Conservation (phyloP, 2,888 invertebrate genomes). For the Tribolium freemani region DNA sequence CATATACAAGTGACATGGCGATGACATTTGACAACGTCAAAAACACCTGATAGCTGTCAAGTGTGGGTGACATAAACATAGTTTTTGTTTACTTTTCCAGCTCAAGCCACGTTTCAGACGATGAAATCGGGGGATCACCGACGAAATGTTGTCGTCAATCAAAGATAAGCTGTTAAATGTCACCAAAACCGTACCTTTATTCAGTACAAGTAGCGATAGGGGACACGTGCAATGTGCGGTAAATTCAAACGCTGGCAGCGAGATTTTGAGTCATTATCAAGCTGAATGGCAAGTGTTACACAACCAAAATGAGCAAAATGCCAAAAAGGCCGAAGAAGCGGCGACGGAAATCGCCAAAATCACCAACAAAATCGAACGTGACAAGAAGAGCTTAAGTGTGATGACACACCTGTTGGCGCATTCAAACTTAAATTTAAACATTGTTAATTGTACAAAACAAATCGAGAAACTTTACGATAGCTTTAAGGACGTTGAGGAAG, state of each 20-base stretch:
- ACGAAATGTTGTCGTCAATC: slow-evolving; percentile 56
- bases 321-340: slow-evolving; percentile 72
- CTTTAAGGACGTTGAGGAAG: slow-evolving; percentile 76
- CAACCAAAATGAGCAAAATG: slow-evolving; percentile 78
- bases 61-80: slow-evolving; percentile 27
- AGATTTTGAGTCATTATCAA: slow-evolving; percentile 79
- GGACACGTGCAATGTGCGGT: slow-evolving; percentile 50
- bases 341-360: slow-evolving; percentile 69
- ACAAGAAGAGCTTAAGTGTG: slow-evolving; percentile 59
- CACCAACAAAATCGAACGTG: slow-evolving; percentile 52
- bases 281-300: slow-evolving; percentile 81
- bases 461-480: slow-evolving; percentile 71
- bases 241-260: slow-evolving; percentile 77
- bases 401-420: slow-evolving; percentile 60
- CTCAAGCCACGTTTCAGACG: slow-evolving; percentile 1
- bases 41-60: slow-evolving; percentile 31
- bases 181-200: slow-evolving; percentile 56
- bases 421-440: slow-evolving; percentile 62
- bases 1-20: neutral
- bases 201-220: slow-evolving; percentile 49
- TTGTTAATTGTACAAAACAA: slow-evolving; percentile 71
- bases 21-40: slow-evolving; percentile 11
- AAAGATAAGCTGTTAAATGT: slow-evolving; percentile 57
- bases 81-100: slow-evolving; percentile 2
- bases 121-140: slow-evolving; percentile 15